These are phyloP conservation scores for Lithophane leautieri DNA, from an alignment of 2,888 invertebrate species.

Conservation along the genomic window DNA sequence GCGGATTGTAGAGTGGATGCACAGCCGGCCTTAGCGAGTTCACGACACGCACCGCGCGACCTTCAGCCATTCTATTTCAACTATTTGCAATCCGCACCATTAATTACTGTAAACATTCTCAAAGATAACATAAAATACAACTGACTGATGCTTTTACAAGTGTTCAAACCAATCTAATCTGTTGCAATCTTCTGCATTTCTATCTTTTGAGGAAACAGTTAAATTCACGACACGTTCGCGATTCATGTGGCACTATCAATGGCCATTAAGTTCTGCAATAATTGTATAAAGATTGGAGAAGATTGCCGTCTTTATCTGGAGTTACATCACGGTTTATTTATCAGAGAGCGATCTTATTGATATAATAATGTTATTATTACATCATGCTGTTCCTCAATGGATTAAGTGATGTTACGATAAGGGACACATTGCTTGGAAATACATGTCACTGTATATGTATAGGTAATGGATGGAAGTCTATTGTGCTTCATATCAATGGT, in stretches of 20 bases:
- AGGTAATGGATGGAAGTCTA: not conserved
- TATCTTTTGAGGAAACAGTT: slow-evolving; percentile 51
- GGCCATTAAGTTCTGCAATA: slow-evolving; percentile 30
- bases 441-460: not conserved
- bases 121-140: slow-evolving; percentile 27
- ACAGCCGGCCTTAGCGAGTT: slow-evolving; percentile 29
- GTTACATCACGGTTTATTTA: slow-evolving; percentile 36
- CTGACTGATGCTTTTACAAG: slow-evolving; percentile 16
- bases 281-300: slow-evolving; percentile 16
- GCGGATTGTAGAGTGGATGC: not conserved
- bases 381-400: slow-evolving; percentile 20
- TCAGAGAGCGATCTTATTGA: slow-evolving; percentile 22
- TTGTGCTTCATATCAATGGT: not conserved
- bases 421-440: slow-evolving; percentile 5
- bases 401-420: slow-evolving; percentile 14
- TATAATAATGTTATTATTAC: slow-evolving; percentile 7
- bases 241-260: slow-evolving; percentile 26
- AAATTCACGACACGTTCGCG: slow-evolving; percentile 14
- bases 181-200: slow-evolving; percentile 28
- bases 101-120: slow-evolving; percentile 30
- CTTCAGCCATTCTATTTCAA: slow-evolving; percentile 49
- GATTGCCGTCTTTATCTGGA: slow-evolving; percentile 24
- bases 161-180: slow-evolving; percentile 46
- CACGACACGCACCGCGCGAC: slow-evolving; percentile 44
- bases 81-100: slow-evolving; percentile 41